phyloP scores from a whole-genome alignment of 1,140 invertebrate genomes.

The Plodia interpunctella region DNA sequence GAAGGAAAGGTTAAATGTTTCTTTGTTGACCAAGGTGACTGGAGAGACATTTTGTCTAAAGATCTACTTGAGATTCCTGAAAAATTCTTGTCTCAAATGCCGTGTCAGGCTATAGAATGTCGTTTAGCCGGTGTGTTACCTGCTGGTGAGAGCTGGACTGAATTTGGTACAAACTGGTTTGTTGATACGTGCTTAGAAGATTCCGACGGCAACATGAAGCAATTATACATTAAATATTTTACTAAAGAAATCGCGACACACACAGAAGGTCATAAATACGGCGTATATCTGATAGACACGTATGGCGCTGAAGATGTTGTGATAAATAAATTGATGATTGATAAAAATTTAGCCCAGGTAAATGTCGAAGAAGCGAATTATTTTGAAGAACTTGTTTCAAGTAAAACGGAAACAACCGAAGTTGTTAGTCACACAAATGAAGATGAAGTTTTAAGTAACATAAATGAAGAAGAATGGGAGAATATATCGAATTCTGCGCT shows the following conservation, averaged over 20 bases:
- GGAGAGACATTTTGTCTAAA: slow-evolving; percentile 32
- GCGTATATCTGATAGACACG: slow-evolving; percentile 53
- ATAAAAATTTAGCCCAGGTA: slow-evolving; percentile 46
- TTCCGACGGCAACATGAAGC: slow-evolving; percentile 40
- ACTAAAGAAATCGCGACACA: slow-evolving; percentile 47
- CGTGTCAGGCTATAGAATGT: slow-evolving; percentile 74
- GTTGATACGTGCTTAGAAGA: slow-evolving; percentile 44
- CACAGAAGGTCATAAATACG: slow-evolving; percentile 65
- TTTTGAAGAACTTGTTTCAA: slow-evolving; percentile 27
- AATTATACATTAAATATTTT: slow-evolving; percentile 53
- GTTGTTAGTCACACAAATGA: background rate
- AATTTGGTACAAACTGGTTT: slow-evolving; percentile 59
- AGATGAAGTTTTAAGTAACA: background rate
- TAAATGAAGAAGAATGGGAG: slow-evolving; percentile 7
- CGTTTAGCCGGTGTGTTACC: slow-evolving; percentile 56
- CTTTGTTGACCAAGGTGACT: slow-evolving; percentile 71
- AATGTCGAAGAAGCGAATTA: slow-evolving; percentile 43
- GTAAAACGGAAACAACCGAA: background rate
- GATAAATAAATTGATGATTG: slow-evolving; percentile 55
- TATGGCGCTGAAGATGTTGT: slow-evolving; percentile 43
- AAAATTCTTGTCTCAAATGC: slow-evolving; percentile 50
- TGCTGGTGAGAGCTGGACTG: slow-evolving; percentile 46
- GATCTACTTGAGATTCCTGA: slow-evolving; percentile 48
- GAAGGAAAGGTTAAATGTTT: slow-evolving; percentile 56
- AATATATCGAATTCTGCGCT: background rate